Evolutionary conservation across 2,888 invertebrate genomes (phyloP).

Genomic region (Sminthurides aquaticus): DNA sequence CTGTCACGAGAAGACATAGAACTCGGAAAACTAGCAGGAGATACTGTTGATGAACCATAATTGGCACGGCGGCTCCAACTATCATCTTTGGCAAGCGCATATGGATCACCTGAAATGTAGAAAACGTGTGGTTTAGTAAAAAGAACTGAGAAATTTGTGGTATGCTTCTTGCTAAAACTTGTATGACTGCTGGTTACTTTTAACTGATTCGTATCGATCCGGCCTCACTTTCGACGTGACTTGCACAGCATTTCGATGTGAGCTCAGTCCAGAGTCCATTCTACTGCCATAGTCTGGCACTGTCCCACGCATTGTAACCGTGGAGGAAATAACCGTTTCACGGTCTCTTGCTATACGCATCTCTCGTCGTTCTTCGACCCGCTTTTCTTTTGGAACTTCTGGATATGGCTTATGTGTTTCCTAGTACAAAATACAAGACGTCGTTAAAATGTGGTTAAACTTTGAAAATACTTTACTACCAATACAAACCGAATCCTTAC

Average conservation of each 20-base stretch:
- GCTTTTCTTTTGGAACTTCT: conserved; percentile 13
- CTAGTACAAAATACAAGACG: not conserved
- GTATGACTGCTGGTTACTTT: too few relatives aligned
- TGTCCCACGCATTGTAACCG: not conserved
- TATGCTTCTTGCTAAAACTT: too few relatives aligned
- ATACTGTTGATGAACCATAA: not conserved
- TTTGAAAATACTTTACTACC: not conserved
- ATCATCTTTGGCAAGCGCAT: conserved; percentile 1
- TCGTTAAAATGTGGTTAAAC: not conserved
- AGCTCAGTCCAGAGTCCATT: not conserved
- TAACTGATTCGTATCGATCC: conserved; percentile 17
- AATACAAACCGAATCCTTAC: not conserved
- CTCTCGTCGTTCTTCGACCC: conserved; percentile 7
- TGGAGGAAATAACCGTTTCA: not conserved
- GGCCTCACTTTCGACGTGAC: conserved; percentile 1
- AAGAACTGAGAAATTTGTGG: not conserved
- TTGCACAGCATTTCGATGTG: conserved; percentile 1
- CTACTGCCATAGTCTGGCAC: conserved; percentile 11
- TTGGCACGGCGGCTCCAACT: conserved; percentile 1
- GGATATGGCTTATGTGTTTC: not conserved
- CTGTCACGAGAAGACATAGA: not conserved
- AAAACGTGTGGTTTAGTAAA: not conserved
- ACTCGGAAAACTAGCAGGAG: not conserved
- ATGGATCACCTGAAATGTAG: not conserved
- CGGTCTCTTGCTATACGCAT: conserved; percentile 20